Conservation (phyloP, 2,113 vertebrate species). For the Callocephalon fimbriatum region DNA sequence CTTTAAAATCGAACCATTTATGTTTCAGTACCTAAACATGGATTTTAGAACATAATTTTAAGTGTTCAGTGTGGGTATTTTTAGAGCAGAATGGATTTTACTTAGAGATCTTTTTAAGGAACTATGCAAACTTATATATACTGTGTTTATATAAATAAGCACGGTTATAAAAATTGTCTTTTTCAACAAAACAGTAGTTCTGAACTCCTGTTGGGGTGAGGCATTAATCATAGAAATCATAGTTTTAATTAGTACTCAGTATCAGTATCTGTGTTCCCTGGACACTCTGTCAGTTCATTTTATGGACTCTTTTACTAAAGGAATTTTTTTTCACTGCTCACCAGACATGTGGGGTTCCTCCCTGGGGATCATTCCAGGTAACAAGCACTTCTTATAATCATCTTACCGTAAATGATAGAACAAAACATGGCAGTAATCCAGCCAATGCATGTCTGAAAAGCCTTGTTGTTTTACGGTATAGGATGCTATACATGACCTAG, state of each 20-base stretch:
- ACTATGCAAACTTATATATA: not conserved
- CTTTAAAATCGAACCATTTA: not conserved
- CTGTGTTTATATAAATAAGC: not conserved
- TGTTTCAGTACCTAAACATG: not conserved
- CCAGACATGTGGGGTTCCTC: not conserved
- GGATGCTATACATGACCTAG: not conserved
- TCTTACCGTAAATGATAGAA: not conserved
- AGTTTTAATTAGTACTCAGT: not conserved
- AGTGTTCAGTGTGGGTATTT: not conserved
- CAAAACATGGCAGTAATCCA: not conserved
- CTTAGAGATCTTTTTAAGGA: not conserved
- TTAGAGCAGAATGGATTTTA: not conserved
- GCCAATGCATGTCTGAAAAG: not conserved
- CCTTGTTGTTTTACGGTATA: not conserved
- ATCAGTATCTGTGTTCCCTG: not conserved
- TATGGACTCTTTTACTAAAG: not conserved
- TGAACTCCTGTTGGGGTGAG: not conserved
- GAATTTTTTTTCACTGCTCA: not conserved
- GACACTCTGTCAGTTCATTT: not conserved
- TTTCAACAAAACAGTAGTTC: not conserved
- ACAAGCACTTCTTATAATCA: not conserved
- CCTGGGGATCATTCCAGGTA: not conserved
- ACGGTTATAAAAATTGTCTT: not conserved
- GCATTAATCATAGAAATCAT: not conserved
- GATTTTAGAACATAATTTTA: not conserved